Evolutionary conservation across 2,888 invertebrate species (phyloP).

Genomic region (Eupithecia tripunctaria): DNA sequence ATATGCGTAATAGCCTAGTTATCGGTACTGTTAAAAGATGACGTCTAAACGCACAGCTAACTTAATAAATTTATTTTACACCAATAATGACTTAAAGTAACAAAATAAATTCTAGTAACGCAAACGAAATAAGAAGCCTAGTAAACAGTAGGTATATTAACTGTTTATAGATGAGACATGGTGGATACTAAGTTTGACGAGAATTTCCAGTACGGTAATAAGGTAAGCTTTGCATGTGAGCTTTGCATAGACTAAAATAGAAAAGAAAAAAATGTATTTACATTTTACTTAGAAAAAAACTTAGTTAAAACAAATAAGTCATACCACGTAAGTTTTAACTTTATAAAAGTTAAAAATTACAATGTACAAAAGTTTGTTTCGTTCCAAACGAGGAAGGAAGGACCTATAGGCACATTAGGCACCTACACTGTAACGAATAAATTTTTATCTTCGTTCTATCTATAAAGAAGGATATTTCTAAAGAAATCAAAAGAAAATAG

Average conservation of each 20-base stretch:
- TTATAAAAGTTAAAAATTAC: not conserved
- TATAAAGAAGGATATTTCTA: not conserved
- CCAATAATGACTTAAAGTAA: not conserved
- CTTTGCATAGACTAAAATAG: not conserved
- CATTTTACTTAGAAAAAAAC: not conserved
- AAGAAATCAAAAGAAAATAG: not conserved
- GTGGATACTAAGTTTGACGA: slow-evolving; percentile 8
- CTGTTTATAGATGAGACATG: too few relatives aligned
- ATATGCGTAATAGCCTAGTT: not conserved
- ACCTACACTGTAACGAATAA: not conserved
- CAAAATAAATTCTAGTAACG: not conserved
- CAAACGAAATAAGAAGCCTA: not conserved
- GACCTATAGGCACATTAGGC: not conserved
- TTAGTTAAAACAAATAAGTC: not conserved
- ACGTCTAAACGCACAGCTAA: not conserved
- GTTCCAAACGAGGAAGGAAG: not conserved
- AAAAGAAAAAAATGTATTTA: not conserved
- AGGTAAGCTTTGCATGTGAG: too few relatives aligned
- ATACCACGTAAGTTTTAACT: not conserved
- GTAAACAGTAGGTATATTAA: too few relatives aligned
- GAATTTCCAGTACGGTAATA: slow-evolving; percentile 27
- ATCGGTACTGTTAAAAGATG: not conserved
- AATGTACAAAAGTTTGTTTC: not conserved
- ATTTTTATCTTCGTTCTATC: not conserved
- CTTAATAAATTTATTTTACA: not conserved